These are phyloP conservation scores for Eurosta solidaginis DNA, from an alignment of 1,140 invertebrate genomes.

Conservation along the genomic window DNA sequence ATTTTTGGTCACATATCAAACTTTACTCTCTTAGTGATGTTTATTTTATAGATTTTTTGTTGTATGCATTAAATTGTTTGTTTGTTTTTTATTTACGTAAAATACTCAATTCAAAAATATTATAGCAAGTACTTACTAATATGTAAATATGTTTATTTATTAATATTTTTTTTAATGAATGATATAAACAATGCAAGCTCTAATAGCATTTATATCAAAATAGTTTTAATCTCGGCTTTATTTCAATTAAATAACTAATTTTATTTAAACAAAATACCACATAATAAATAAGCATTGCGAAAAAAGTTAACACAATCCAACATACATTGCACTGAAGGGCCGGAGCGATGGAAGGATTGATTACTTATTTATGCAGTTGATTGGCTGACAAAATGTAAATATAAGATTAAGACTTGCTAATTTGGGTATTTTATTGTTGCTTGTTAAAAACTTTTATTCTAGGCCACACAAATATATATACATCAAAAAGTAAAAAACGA, in stretches of 20 bases:
- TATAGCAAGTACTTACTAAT: not conserved
- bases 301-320: not conserved
- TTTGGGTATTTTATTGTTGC: too few relatives aligned
- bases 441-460: too few relatives aligned
- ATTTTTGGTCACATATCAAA: constrained; percentile 17
- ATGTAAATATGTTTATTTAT: not conserved
- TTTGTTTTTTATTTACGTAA: not conserved
- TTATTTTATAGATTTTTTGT: not conserved
- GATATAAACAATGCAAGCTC: too few relatives aligned
- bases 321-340: not conserved
- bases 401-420: too few relatives aligned
- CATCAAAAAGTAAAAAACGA: too few relatives aligned
- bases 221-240: too few relatives aligned
- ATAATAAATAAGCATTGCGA: not conserved
- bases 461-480: too few relatives aligned
- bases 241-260: too few relatives aligned
- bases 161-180: not conserved
- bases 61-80: not conserved
- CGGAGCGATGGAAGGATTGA: not conserved
- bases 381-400: too few relatives aligned
- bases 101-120: not conserved
- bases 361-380: not conserved
- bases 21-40: not conserved
- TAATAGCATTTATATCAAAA: too few relatives aligned
- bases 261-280: too few relatives aligned